phyloP scores from a whole-genome alignment of 1,140 invertebrate species.

The Drosophila pallidifrons region DNA sequence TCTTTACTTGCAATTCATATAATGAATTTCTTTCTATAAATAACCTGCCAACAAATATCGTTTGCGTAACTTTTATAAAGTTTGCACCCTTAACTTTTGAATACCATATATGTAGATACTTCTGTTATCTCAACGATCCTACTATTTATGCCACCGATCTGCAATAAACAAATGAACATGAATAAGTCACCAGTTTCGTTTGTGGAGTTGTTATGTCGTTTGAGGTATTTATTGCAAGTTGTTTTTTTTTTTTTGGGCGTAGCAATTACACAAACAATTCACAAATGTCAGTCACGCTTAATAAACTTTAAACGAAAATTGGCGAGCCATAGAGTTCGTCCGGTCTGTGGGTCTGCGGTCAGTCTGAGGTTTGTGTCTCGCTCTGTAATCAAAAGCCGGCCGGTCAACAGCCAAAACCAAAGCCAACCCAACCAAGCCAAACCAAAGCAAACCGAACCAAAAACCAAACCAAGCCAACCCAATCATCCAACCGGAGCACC shows the following conservation, averaged over 20 bases:
- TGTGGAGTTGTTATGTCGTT: conserved; percentile 42
- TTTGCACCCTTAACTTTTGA: too few species aligned
- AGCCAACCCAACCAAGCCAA: too few species aligned
- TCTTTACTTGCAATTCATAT: too few species aligned
- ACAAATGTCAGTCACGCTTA: conserved; percentile 82
- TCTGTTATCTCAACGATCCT: too few species aligned
- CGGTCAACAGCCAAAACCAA: conserved; percentile 47
- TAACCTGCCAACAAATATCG: too few species aligned
- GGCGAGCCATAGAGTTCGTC: conserved; percentile 62
- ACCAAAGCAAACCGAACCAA: not conserved
- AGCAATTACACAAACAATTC: conserved; percentile 58
- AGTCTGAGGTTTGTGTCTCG: conserved; percentile 40
- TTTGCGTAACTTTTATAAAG: too few species aligned
- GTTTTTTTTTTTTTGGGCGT: conserved; percentile 49
- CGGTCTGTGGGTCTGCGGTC: conserved; percentile 36
- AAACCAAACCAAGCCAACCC: conserved; percentile 7
- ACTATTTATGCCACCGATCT: conserved; percentile 1
- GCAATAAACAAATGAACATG: not conserved
- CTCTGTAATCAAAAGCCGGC: conserved; percentile 77
- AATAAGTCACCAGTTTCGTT: not conserved
- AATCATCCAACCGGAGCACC: conserved; percentile 55
- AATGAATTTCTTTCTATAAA: too few species aligned
- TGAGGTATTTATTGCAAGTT: conserved; percentile 48
- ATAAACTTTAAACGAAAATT: conserved; percentile 78
- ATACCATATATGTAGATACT: too few species aligned